Base-by-base conservation (phyloP, 2,113 vertebrate genomes). In the Ancistrus triradiatus region DNA sequence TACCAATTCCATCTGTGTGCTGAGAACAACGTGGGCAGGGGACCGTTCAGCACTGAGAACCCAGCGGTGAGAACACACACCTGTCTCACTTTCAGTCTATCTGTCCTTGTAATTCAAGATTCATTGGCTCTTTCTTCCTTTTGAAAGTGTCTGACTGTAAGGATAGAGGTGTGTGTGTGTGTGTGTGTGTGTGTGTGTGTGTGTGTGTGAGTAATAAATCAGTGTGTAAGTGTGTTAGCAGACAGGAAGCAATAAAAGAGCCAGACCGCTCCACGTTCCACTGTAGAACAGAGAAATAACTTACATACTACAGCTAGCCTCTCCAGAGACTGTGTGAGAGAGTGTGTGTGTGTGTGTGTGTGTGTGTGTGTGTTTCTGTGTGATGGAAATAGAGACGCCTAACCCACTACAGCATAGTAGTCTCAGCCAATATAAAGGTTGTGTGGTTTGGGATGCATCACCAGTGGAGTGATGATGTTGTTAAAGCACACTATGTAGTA, bases 41-140 rank as follows among this genome's bases (percentile, higher is more conserved):
- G 96, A 0, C 93, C 95, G 72, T 94, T 96, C 87, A 98, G 96
- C 87, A 94, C 92, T 79, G 94, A 97, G 84, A 98, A n/a, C 95
- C 0, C 92, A 95, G 64, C 92, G 96, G 96, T 96, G 76, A 90
- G 90, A 24, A 53, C 27, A 50, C 24, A 44, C 42, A 53, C 50
- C 38, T 37, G 17, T 44, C 9, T 63, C 28, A 46, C 21, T 25
- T 31, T 50, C 47, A 43, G 33, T 35, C 17, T 46, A 9, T 7
- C 6, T 43, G 38, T 18, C 42, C 43, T n/a, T 21, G 61, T n/a
- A 42, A n/a, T n/a, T n/a, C n/a, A n/a, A n/a, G n/a, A n/a, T n/a
- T n/a, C n/a, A n/a, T n/a, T n/a, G n/a, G n/a, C n/a, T n/a, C n/a
- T n/a, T n/a, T n/a, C n/a, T n/a, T n/a, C n/a, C n/a, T n/a, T n/a